These are phyloP conservation scores for Channa striata DNA, from an alignment of 2,797 vertebrate species.

Conservation along the genomic window DNA sequence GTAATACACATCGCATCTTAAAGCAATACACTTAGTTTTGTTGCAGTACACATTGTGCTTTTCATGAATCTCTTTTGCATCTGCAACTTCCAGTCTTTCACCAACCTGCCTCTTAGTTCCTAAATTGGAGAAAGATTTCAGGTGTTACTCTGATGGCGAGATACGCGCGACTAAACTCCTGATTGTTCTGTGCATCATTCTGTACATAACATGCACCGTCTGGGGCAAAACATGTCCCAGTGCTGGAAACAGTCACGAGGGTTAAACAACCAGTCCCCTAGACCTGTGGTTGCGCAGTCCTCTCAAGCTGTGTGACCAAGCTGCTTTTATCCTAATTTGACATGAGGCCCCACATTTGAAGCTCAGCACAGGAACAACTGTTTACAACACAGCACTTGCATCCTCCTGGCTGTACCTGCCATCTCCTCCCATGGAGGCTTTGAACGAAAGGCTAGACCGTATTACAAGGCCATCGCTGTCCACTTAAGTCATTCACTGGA, in stretches of 20 bases:
- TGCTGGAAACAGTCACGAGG: conserved; percentile 50
- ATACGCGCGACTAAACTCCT: not conserved
- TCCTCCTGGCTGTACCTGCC: conserved; percentile 58
- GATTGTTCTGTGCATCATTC: not conserved
- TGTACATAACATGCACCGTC: conserved; percentile 20
- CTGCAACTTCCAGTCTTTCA: too few relatives aligned
- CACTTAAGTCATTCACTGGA: conserved; percentile 86
- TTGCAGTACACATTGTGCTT: not conserved
- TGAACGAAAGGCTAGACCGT: conserved; percentile 75
- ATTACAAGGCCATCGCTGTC: conserved; percentile 79
- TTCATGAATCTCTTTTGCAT: too few relatives aligned
- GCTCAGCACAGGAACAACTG: conserved; percentile 34
- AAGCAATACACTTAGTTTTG: too few relatives aligned
- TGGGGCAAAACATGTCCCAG: conserved; percentile 38
- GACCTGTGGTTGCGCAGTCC: conserved; percentile 1
- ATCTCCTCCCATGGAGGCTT: conserved; percentile 46
- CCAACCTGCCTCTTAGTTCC: too few relatives aligned
- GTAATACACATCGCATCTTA: too few relatives aligned
- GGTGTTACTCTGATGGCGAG: too few relatives aligned
- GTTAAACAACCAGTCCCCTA: conserved; percentile 14
- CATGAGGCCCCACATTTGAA: conserved; percentile 44
- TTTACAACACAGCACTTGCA: conserved; percentile 52
- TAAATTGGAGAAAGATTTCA: too few relatives aligned
- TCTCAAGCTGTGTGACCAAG: conserved; percentile 26
- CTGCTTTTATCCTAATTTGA: conserved; percentile 47